phyloP scores from a whole-genome alignment of 2,797 vertebrate genomes.

The Trichosurus vulpecula region DNA sequence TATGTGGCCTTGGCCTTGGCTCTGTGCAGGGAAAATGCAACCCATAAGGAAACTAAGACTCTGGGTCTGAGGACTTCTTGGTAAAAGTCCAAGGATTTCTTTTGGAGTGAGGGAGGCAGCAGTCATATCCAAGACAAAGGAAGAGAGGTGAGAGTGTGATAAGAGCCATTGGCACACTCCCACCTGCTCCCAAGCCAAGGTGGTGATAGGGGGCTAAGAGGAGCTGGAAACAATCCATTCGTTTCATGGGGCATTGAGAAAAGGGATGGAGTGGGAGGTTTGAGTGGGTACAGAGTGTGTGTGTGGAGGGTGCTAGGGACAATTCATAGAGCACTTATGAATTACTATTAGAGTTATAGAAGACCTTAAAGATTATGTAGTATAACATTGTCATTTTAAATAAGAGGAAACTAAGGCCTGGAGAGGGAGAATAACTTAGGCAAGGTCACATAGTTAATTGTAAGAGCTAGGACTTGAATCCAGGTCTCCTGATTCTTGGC shows the following conservation, averaged over 20 bases:
- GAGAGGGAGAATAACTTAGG: too few relatives aligned
- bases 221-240: background rate
- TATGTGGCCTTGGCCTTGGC: background rate
- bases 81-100: background rate
- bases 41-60: background rate
- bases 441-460: too few relatives aligned
- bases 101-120: background rate
- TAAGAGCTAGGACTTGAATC: too few relatives aligned
- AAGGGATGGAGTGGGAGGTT: too few relatives aligned
- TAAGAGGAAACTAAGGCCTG: background rate
- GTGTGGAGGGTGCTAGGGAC: background rate
- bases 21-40: background rate
- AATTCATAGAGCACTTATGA: background rate
- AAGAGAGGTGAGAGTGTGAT: too few relatives aligned
- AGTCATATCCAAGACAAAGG: too few relatives aligned
- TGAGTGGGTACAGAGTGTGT: background rate
- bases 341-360: too few relatives aligned
- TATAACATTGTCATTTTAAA: background rate
- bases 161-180: too few relatives aligned
- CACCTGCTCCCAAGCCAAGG: background rate
- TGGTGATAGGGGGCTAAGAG: background rate
- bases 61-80: background rate
- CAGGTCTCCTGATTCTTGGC: background rate
- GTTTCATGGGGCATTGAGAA: background rate
- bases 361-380: too few relatives aligned